Conservation (phyloP, 2,797 vertebrate species). For the Molossus molossus region DNA sequence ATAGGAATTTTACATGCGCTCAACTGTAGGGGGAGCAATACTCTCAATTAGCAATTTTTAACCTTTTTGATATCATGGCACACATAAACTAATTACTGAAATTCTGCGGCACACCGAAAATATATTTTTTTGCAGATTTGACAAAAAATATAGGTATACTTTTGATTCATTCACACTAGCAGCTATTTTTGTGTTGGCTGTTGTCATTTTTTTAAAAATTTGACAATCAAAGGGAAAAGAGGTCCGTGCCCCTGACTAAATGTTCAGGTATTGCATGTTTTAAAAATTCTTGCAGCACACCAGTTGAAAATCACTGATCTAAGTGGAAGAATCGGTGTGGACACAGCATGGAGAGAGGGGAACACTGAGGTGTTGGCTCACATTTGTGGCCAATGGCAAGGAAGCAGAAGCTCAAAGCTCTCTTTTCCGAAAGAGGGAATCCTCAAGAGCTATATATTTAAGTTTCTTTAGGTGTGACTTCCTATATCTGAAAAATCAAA, state of each 20-base stretch:
- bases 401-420: background rate
- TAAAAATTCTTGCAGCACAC: background rate
- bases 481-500: background rate
- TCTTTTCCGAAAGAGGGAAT: background rate
- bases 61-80: background rate
- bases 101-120: background rate
- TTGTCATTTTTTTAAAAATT: background rate
- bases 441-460: background rate
- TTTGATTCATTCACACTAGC: background rate
- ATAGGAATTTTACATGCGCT: background rate
- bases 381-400: background rate
- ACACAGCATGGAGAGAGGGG: background rate
- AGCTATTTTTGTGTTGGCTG: background rate
- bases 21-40: background rate
- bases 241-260: background rate
- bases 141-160: background rate
- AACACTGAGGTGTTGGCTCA: rapidly evolving
- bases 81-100: background rate
- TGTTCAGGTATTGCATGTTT: background rate
- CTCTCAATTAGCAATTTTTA: background rate
- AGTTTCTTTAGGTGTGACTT: background rate
- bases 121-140: background rate
- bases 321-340: background rate
- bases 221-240: background rate
- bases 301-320: background rate